phyloP scores from a whole-genome alignment of 2,113 vertebrate species.

The Vulpes ferrilata region DNA sequence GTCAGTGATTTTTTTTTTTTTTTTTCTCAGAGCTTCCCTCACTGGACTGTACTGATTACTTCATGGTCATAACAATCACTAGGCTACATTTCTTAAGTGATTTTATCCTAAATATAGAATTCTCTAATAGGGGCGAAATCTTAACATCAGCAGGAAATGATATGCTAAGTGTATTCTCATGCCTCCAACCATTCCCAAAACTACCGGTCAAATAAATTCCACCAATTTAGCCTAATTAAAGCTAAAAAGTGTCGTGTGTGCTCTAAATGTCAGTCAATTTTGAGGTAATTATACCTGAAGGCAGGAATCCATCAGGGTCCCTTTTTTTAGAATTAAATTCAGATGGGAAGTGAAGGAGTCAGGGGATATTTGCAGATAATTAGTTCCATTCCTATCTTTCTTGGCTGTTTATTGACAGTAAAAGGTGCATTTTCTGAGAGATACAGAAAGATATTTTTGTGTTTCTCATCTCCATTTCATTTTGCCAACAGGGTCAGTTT shows the following conservation, averaged over 20 bases:
- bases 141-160: slow-evolving; percentile 81
- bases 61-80: neutral
- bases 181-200: slow-evolving; percentile 84
- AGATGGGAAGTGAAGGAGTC: slow-evolving; percentile 87
- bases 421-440: neutral
- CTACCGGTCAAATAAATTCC: slow-evolving; percentile 87
- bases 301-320: slow-evolving; percentile 89
- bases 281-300: slow-evolving; percentile 92
- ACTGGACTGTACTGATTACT: slow-evolving; percentile 15
- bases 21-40: neutral
- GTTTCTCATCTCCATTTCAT: neutral
- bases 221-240: slow-evolving; percentile 88
- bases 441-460: neutral
- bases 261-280: slow-evolving; percentile 90
- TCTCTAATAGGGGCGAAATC: slow-evolving; percentile 75
- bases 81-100: slow-evolving; percentile 77
- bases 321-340: slow-evolving; percentile 90
- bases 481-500: neutral
- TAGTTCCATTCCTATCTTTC: slow-evolving; percentile 85
- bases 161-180: slow-evolving; percentile 83
- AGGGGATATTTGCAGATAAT: slow-evolving; percentile 89
- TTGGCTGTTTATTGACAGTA: slow-evolving; percentile 58
- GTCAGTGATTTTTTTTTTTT: neutral
- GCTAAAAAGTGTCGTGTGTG: slow-evolving; percentile 88
- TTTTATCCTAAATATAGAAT: slow-evolving; percentile 83